phyloP scores from a whole-genome alignment of 2,888 invertebrate genomes.

The Emmelina monodactyla region DNA sequence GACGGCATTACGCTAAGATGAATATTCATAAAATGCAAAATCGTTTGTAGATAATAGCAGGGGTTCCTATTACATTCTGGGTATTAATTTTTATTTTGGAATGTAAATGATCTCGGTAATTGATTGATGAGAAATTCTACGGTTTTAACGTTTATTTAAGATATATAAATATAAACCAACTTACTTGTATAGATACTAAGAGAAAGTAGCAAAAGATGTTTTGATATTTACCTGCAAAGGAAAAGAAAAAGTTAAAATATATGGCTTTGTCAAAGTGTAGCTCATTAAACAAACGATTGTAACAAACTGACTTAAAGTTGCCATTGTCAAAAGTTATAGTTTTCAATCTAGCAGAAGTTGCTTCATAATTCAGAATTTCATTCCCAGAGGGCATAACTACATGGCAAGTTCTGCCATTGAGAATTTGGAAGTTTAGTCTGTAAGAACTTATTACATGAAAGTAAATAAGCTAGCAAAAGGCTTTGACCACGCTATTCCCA shows the following conservation, averaged over 20 bases:
- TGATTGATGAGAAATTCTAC: no score
- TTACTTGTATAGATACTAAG: no score
- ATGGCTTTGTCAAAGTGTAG: no score
- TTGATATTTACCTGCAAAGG: no score
- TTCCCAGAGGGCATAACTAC: constrained; percentile 27
- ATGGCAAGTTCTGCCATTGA: constrained; percentile 25
- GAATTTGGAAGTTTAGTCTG: constrained; percentile 28
- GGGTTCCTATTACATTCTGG: constrained; percentile 47
- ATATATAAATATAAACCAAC: no score
- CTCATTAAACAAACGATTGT: no score
- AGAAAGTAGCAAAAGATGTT: no score
- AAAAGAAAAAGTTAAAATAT: no score
- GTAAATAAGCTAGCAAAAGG: constrained; percentile 13
- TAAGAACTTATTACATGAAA: constrained; percentile 10
- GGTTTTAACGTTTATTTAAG: no score
- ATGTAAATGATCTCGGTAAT: no score
- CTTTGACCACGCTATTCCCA: constrained; percentile 29
- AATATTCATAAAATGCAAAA: constrained; percentile 61
- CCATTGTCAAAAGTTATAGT: constrained; percentile 32
- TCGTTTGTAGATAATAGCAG: constrained; percentile 63
- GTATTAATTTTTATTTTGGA: no score
- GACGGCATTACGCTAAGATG: constrained; percentile 57
- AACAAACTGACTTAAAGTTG: no score
- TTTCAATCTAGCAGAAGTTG: constrained; percentile 47
- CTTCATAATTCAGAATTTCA: constrained; percentile 35